Evolutionary conservation across 2,113 vertebrate species (phyloP), one percentile per base, ranked within the genome.

Genomic region (Cyphomyrus discorhynchus): DNA sequence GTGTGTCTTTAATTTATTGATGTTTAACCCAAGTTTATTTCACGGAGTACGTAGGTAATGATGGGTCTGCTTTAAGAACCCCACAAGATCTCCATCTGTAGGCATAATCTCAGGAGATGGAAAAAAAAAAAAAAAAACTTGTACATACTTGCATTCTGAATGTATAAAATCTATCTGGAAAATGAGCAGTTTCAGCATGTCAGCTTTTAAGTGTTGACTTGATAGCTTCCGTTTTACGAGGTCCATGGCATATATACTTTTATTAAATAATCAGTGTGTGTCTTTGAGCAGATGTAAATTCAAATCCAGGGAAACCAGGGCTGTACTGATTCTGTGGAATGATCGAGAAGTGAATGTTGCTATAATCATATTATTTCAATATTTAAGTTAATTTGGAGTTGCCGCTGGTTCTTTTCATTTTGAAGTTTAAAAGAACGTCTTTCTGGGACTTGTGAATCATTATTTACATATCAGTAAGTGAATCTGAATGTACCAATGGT

Each of bases 401-500:
- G 66, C 31, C 4, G 10, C 17, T 62, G 70, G 27, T 89, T 47
- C 31, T 89, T 89, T 80, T 89, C 46, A 42, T 82, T 24, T 53
- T 56, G 49, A 87, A 56, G n/a, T 86, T 47, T 86, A 27, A 47
- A 80, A 35, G 19, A 39, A 86, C 24, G 46, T 50, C 15, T 86
- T 86, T 85, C 46, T 46, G 46, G 47, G 47, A 86, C n/a, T 66
- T 84, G 52, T 86, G 5, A 86, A 86, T 86, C 15, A 90, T 46
- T 77, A 50, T 86, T n/a, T 66, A 58, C 88, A 89, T 86, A 86
- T 90, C 56, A 87, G 70, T 45, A 52, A 35, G 46, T 46, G 86
- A 86, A 74, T 27, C 56, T 90, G 89, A 90, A 90, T 90, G 89
- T 90, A 87, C 53, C 52, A 52, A 10, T 87, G 46, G 45, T 86